A percentile compares a stretch with the other conserved stretches of the same genome.
Evolutionary conservation across 2,888 invertebrate genomes (phyloP).

Genomic region (Cephus sareptanus): DNA sequence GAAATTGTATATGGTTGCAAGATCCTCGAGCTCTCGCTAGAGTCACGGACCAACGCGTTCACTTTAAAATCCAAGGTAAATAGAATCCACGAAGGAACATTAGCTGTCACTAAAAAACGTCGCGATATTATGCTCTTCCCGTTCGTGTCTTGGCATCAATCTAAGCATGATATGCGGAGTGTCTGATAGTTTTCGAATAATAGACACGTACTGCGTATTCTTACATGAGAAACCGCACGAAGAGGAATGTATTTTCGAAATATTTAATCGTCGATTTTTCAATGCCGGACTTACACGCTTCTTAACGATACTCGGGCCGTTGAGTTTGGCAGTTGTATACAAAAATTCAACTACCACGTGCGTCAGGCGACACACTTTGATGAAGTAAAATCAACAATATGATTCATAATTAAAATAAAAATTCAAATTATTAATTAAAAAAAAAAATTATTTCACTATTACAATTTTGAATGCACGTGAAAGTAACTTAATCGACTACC

Average conservation of each 20-base stretch:
- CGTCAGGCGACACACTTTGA: no score
- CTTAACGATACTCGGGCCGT: background rate
- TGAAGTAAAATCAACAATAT: no score
- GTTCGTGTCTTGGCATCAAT: constrained; percentile 50
- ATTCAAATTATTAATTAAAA: background rate
- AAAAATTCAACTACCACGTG: no score
- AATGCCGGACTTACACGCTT: background rate
- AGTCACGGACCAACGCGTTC: background rate
- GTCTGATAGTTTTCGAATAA: background rate
- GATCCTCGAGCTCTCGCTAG: background rate
- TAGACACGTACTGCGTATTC: background rate
- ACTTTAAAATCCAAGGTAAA: background rate
- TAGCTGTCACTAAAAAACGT: constrained; percentile 28
- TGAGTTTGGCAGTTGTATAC: no score
- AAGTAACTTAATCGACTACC: no score
- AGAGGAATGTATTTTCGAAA: background rate
- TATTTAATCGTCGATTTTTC: background rate
- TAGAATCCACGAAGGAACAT: background rate
- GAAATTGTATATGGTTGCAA: background rate
- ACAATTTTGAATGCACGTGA: background rate
- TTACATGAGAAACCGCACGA: background rate
- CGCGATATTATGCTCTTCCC: constrained; percentile 51
- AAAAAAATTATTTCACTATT: no score
- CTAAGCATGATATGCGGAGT: constrained; percentile 37
- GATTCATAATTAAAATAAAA: background rate